phyloP scores from a whole-genome alignment of 2,888 invertebrate species.

The Eueremaeus valkanovi region DNA sequence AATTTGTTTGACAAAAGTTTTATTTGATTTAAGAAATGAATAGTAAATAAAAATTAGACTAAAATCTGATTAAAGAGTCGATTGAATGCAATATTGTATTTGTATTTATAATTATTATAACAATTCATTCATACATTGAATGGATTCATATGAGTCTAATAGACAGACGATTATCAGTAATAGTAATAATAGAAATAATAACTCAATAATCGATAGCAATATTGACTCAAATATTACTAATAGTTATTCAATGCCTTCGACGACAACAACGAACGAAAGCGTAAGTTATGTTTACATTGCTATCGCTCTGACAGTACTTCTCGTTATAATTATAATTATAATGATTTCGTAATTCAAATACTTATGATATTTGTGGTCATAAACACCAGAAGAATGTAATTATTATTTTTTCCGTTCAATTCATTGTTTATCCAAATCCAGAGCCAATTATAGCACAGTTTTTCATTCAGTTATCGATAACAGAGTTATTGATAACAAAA shows the following conservation, averaged over 20 bases:
- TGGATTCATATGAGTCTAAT: slow-evolving; percentile 18
- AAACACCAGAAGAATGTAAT: too few relatives aligned
- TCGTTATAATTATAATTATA: too few relatives aligned
- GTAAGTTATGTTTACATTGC: slow-evolving; percentile 9
- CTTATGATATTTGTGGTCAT: too few relatives aligned
- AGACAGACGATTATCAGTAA: background rate
- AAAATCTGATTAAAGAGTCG: too few relatives aligned
- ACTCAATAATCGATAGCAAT: slow-evolving; percentile 1
- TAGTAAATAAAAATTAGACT: too few relatives aligned
- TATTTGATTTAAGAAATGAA: background rate
- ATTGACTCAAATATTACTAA: slow-evolving; percentile 5
- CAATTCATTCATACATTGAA: background rate
- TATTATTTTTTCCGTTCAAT: too few relatives aligned
- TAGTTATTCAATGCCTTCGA: slow-evolving; percentile 28
- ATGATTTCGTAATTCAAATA: too few relatives aligned
- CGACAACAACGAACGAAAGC: background rate
- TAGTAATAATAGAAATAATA: slow-evolving; percentile 4
- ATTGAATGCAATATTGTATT: too few relatives aligned
- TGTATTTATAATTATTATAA: too few relatives aligned
- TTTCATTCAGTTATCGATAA: background rate
- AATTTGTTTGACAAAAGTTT: background rate
- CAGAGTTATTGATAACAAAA: too few relatives aligned
- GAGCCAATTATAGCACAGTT: background rate
- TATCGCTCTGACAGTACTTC: too few relatives aligned
- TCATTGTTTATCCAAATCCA: too few relatives aligned